Evolutionary conservation across 35 echinoderm and acorn worm genomes (phyloP), one percentile per base, ranked within the genome.

Genomic region (Holothuria glaberrima): DNA sequence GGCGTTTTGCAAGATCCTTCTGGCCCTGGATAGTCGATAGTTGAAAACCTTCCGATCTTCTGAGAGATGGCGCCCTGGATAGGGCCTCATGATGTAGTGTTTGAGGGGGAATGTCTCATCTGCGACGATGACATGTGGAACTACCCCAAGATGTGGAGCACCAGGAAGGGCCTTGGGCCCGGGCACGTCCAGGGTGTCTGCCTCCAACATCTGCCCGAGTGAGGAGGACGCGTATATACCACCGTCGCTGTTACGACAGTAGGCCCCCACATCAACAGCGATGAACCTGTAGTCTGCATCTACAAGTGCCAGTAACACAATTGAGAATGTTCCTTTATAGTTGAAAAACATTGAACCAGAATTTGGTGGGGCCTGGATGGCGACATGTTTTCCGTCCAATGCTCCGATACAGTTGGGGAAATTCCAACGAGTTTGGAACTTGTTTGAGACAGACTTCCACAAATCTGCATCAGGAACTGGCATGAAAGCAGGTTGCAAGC

Each of bases 381-480:
- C 66, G 0, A 91, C 36, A 68, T 94, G 93, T 52, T 94, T 94
- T 21, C 93, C 93, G 79, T 94, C 84, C 10, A 94, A 35, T 18
- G 93, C 89, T 54, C 89, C 93, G 0, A 87, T 22, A 20, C 60
- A 64, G 19, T 64, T 64, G 60, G 19, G 19, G 60, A 64, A 64
- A 64, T 64, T 64, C 60, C 60, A 64, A 64, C 60, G 60, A 2
- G 60, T 64, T 64, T 64, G 2, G 60, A 64, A 27, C 19, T 64
- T 2, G 60, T 64, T 64, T 64, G 60, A 2, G 19, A 64, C 60
- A 64, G 60, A 64, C 60, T 64, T 64, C 60, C 60, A 64, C 60
- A 64, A 64, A 12, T 64, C 60, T 64, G 3, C 60, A 64, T 64
- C 60, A 64, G 60, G 60, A 64, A 64, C 19, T 64, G 60, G 60